Base-by-base conservation (phyloP, 2,113 vertebrate species). In the Picathartes gymnocephalus region DNA sequence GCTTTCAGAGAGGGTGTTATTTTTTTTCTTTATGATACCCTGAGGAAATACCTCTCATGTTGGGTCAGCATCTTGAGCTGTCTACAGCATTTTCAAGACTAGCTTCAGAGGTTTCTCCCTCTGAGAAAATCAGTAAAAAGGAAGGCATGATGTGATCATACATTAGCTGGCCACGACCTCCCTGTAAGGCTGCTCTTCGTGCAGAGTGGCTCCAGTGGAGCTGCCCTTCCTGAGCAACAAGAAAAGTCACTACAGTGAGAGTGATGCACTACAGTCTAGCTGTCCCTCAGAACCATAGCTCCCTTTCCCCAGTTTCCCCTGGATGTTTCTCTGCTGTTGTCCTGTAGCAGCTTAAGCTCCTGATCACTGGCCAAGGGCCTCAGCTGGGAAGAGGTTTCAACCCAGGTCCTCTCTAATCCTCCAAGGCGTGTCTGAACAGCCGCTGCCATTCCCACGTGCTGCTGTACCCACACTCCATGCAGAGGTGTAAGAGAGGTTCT, bases 41-140 rank as follows among this genome's bases (percentile, higher is more conserved):
- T 74, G 20, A 96, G 91, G 95, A 95, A 93, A 93, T 56, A 81
- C 60, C 91, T 96, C 92, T 95, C 86, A 81, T 78, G 20, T 92
- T 93, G 82, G 77, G 91, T 95, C 94, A 94, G 92, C 80, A 94
- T 94, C 94, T 94, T 97, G 91, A 94, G 88, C 88, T 83, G 94
- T 93, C 88, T 81, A 58, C 76, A 90, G 44, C 56, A 66, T 90
- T 90, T 93, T 62, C 47, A 92, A 93, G 72, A 81, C 80, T 90
- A 62, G 47, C 47, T 95, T 94, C 88, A 8, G 28, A 93, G 72
- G 42, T 39, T 96, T 80, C 83, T n/a, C 76, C 42, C 80, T 83
- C 88, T 93, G 83, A 92, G 82, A 86, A 94, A 83, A 90, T 80
- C 86, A 77, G 60, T 42, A 83, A 81, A 90, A 78, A 64, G 80